phyloP scores from a whole-genome alignment of 2,797 vertebrate species.

The Phrynocephalus guinanensis region DNA sequence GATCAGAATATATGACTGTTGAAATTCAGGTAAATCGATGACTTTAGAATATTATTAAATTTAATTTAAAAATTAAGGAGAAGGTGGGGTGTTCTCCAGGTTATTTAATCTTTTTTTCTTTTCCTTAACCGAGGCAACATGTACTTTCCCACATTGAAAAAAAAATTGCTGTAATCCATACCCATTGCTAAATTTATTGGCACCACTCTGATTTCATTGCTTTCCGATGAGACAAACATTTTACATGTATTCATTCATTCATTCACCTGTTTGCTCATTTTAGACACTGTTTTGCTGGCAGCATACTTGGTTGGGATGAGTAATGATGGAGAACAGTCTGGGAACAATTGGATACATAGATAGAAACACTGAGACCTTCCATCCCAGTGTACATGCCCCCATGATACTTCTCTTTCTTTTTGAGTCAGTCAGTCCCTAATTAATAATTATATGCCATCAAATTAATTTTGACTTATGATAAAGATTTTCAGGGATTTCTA shows the following conservation, averaged over 20 bases:
- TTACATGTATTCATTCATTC: neutral
- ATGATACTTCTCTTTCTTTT: neutral
- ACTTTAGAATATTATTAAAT: constrained; percentile 23
- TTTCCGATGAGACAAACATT: constrained; percentile 29
- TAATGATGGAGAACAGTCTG: constrained; percentile 59
- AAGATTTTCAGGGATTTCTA: too few relatives aligned
- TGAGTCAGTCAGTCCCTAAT: neutral
- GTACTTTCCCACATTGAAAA: constrained; percentile 1
- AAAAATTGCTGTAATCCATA: rapidly evolving
- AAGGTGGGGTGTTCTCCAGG: neutral
- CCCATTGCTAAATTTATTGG: constrained; percentile 6
- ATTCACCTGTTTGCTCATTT: neutral
- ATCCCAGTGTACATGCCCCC: neutral
- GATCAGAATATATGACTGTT: neutral
- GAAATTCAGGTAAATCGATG: neutral
- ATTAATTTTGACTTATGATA: too few relatives aligned
- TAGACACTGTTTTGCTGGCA: neutral
- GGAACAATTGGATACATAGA: neutral
- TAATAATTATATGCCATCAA: neutral
- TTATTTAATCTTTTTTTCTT: constrained; percentile 36
- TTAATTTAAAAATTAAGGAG: constrained; percentile 9
- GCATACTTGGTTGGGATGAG: constrained; percentile 39
- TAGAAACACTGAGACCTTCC: neutral
- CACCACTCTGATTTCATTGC: neutral
- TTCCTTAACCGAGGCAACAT: neutral